These are phyloP conservation scores for Petrocephalus microphthalmus DNA, from an alignment of 2,113 vertebrate genomes.

Conservation along the genomic window DNA sequence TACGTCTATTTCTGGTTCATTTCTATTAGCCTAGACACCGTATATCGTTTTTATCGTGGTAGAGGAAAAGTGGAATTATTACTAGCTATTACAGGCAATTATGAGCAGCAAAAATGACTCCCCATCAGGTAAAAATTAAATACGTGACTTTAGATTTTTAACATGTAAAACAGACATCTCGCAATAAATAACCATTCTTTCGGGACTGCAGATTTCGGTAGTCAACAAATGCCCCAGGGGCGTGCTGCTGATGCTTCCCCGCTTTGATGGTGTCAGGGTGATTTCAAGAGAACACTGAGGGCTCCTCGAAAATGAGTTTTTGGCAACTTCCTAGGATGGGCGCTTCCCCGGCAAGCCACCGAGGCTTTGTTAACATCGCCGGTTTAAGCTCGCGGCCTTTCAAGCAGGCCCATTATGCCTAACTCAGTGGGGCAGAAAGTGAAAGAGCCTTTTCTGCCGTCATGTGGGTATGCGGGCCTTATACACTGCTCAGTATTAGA, in stretches of 20 bases:
- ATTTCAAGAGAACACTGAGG: conserved; percentile 55
- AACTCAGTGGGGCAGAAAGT: conserved; percentile 65
- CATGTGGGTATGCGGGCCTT: conserved; percentile 61
- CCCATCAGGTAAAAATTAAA: background rate
- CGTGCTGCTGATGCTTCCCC: background rate
- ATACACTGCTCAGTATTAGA: conserved; percentile 62
- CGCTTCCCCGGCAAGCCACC: conserved; percentile 68
- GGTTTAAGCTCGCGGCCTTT: conserved; percentile 65
- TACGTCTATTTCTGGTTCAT: background rate
- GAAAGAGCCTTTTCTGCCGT: conserved; percentile 65
- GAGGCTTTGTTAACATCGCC: conserved; percentile 73
- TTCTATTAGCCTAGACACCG: background rate
- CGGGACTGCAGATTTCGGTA: background rate
- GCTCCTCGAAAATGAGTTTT: conserved; percentile 65
- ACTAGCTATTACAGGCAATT: background rate
- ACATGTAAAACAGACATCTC: background rate
- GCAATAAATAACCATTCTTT: background rate
- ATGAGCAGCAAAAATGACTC: background rate
- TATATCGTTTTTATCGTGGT: background rate
- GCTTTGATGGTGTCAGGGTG: conserved; percentile 48
- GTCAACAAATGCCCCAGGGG: conserved; percentile 25
- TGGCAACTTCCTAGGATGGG: conserved; percentile 63
- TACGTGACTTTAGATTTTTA: background rate
- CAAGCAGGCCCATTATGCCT: conserved; percentile 63
- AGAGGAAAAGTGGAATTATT: background rate